Conservation (phyloP, 1,140 invertebrate genomes). For the Ceratina calcarata region DNA sequence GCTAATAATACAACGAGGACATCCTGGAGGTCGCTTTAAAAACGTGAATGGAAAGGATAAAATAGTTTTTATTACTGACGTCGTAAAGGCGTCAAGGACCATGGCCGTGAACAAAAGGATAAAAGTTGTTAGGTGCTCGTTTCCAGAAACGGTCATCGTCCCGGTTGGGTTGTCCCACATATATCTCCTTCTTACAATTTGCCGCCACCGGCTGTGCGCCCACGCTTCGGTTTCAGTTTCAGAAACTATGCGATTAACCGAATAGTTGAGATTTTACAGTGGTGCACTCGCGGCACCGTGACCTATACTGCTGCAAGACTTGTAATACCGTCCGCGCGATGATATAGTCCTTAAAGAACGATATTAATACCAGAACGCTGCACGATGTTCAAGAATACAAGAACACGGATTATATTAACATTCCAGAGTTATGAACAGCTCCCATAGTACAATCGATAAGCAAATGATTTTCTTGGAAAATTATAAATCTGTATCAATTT, state of each 20-base stretch:
- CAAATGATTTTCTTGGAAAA: too few species aligned
- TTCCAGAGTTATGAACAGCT: background rate
- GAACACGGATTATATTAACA: background rate
- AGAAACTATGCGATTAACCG: slow-evolving; percentile 25
- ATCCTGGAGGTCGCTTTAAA: background rate
- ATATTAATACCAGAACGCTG: slow-evolving; percentile 30
- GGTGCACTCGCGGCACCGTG: background rate
- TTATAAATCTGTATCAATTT: too few species aligned
- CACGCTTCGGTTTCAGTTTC: background rate
- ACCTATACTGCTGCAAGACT: background rate
- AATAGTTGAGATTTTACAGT: slow-evolving; percentile 22
- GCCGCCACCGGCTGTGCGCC: background rate
- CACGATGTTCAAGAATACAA: slow-evolving; percentile 21
- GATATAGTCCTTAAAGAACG: background rate
- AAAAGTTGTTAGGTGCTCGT: slow-evolving; percentile 32
- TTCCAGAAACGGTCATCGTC: slow-evolving; percentile 9
- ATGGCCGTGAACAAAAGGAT: slow-evolving; percentile 34
- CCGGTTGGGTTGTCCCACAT: background rate
- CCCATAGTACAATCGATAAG: too few species aligned
- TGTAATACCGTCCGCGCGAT: background rate
- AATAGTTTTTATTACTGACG: slow-evolving; percentile 51
- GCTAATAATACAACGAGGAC: background rate
- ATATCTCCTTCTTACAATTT: slow-evolving; percentile 13
- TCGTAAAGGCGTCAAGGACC: slow-evolving; percentile 36
- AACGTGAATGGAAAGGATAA: slow-evolving; percentile 36